A percentile compares a stretch with the other conserved stretches of the same genome.
Conservation (phyloP, 2,888 invertebrate genomes). For the Pocota personata region DNA sequence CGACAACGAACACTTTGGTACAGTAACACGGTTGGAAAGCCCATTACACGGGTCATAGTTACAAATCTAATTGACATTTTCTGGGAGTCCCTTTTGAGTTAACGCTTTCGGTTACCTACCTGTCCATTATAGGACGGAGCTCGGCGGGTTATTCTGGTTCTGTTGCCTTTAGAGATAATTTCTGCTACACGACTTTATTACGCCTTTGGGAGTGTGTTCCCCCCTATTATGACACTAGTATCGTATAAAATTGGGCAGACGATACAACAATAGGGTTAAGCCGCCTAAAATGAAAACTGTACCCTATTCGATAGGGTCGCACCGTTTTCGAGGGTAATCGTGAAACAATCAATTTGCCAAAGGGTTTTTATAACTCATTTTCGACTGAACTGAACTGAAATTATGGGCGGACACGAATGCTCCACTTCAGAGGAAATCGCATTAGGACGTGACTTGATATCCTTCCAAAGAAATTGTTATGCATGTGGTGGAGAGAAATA, state of each 20-base stretch:
- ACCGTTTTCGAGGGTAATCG: not conserved
- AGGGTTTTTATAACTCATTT: conserved; percentile 41
- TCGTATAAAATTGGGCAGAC: not conserved
- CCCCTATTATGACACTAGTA: not conserved
- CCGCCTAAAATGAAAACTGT: not conserved
- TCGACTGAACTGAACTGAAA: conserved; percentile 12
- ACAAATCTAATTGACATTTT: conserved; percentile 66
- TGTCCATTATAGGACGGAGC: not conserved
- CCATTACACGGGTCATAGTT: conserved; percentile 64
- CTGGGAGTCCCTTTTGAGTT: conserved; percentile 33
- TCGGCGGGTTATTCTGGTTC: not conserved
- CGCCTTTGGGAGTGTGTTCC: not conserved
- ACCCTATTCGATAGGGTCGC: not conserved
- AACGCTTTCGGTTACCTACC: conserved; percentile 31
- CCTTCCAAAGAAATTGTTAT: conserved; percentile 52
- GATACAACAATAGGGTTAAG: not conserved
- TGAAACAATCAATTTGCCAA: conserved; percentile 46
- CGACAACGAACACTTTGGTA: conserved; percentile 1
- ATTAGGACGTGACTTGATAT: conserved; percentile 56
- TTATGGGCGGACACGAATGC: not conserved
- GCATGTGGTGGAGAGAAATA: conserved; percentile 35
- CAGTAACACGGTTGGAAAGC: conserved; percentile 27
- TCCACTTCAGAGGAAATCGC: conserved; percentile 22
- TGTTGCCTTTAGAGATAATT: not conserved
- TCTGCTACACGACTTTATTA: conserved; percentile 1